Evolutionary conservation across 2,888 invertebrate genomes (phyloP), one percentile per base, ranked within the genome.

Genomic region (Athalia cordata): DNA sequence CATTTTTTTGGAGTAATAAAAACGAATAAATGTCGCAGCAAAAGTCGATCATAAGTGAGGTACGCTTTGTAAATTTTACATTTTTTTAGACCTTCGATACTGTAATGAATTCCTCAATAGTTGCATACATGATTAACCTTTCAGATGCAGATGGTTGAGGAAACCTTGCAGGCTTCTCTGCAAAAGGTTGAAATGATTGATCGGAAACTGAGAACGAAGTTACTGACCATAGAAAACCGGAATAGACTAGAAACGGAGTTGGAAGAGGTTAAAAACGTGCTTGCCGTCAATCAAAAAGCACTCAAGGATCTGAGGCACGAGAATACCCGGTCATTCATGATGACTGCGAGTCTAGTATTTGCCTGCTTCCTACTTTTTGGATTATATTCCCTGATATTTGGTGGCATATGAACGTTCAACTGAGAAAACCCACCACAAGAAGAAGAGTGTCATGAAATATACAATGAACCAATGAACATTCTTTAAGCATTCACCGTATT

Each of bases 271-370:
- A 88, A 87, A 77, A 78, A 84, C 11, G 81, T 86, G 15, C 81
- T 90, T 29, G 83, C 80, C 61, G 84, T 78, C 65, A 89, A 87
- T 75, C 85, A 89, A 82, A 81, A 87, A 50, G 81, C 82, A 79
- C 79, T 89, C 62, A 77, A 81, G 9, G 79, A 70, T 0, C 79
- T 90, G n/a, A 82, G 86, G 61, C 85, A 82, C 55, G 84, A 88
- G 74, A 89, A 89, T 77, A 86, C 86, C 45, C 85, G 84, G 79
- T 83, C 86, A 3, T 89, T 87, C 64, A 86, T 89, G 84, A 78
- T 88, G 45, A 84, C 86, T 15, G 87, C 83, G 4, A 83, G 85
- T 78, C 50, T 89, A 13, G 80, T 86, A 49, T 89, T 89, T 64
- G 77, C 82, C 66, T 86, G 85, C 76, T 87, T 86, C 59, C 80